Evolutionary conservation across 2,113 vertebrate genomes (phyloP).

Genomic region (Oryctolagus cuniculus): DNA sequence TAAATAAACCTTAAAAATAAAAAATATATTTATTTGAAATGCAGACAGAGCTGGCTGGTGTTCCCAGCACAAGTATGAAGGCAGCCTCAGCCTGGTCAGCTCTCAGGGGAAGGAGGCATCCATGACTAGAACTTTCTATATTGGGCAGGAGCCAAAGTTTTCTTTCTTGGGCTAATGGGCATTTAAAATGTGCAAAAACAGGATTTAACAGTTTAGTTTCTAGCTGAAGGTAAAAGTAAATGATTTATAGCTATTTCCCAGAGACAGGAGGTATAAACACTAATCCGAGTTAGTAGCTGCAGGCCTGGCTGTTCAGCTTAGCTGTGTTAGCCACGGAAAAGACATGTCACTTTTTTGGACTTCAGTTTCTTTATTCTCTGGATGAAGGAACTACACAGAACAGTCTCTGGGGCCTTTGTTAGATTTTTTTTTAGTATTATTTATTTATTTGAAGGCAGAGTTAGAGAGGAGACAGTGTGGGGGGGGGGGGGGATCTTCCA

Average conservation of each 20-base stretch:
- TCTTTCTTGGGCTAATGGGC: background rate
- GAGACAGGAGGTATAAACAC: background rate
- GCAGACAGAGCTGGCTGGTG: background rate
- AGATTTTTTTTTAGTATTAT: too few species aligned
- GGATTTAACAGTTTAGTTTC: conserved; percentile 22
- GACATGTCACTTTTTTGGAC: background rate
- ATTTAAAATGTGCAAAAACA: background rate
- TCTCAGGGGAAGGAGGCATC: background rate
- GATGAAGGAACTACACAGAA: background rate
- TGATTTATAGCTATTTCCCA: background rate
- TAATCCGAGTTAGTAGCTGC: background rate
- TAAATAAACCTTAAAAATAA: too few species aligned
- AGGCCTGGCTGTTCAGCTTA: background rate
- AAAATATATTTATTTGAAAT: too few species aligned
- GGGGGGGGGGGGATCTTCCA: too few species aligned
- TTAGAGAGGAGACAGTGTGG: too few species aligned
- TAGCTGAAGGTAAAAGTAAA: conserved; percentile 38
- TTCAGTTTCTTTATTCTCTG: background rate
- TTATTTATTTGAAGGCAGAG: too few species aligned
- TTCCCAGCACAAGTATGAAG: background rate
- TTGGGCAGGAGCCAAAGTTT: background rate
- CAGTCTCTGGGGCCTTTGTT: background rate
- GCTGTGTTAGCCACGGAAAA: background rate
- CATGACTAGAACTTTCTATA: conserved; percentile 9
- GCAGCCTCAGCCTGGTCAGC: background rate